Evolutionary conservation across 2,797 vertebrate genomes (phyloP).

Genomic region (Channa striata): DNA sequence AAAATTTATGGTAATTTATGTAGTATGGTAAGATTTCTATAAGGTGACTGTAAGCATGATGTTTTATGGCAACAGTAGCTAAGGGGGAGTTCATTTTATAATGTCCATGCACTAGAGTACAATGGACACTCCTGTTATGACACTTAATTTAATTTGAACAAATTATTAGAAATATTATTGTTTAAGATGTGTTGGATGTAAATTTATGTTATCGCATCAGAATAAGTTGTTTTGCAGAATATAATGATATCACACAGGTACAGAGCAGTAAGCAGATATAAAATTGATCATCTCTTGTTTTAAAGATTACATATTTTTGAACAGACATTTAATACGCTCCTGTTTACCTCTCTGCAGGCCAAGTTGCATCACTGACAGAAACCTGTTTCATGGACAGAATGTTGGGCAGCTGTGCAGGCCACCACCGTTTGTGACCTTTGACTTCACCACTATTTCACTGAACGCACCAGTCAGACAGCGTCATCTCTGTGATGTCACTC

Average conservation of each 20-base stretch:
- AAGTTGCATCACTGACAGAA: slow-evolving; percentile 78
- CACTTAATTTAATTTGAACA: neutral
- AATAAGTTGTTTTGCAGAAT: neutral
- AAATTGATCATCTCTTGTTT: neutral
- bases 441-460: slow-evolving; percentile 67
- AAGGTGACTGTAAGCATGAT: neutral
- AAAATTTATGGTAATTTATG: too few species aligned
- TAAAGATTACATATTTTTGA: too few species aligned
- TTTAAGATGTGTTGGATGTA: too few species aligned
- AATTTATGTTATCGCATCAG: too few species aligned
- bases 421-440: slow-evolving; percentile 69
- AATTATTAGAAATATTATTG: neutral
- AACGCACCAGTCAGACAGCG: slow-evolving; percentile 59
- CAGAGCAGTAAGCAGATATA: neutral
- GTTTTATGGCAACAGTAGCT: neutral
- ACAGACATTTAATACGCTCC: neutral
- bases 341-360: slow-evolving; percentile 58
- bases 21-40: neutral
- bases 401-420: slow-evolving; percentile 68
- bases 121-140: neutral
- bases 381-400: slow-evolving; percentile 52
- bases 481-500: slow-evolving; percentile 41
- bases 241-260: neutral
- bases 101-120: neutral
- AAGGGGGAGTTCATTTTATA: neutral